Conservation (phyloP, 2,113 vertebrate genomes). For the Orientallactaga bullata region DNA sequence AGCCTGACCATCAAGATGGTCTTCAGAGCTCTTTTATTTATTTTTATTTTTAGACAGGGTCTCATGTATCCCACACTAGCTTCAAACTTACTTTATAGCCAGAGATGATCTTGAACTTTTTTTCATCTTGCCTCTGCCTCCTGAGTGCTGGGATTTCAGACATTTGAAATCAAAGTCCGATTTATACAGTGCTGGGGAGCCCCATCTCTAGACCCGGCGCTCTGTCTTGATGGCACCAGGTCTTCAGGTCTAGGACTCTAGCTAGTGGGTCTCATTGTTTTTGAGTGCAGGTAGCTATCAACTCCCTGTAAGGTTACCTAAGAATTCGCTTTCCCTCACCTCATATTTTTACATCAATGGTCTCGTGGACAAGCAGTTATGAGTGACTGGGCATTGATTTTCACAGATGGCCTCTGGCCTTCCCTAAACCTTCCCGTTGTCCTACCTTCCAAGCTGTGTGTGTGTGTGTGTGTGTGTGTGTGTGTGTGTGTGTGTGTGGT, state of each 20-base stretch:
- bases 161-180: background rate
- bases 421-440: background rate
- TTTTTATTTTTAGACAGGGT: background rate
- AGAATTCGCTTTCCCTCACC: too few species aligned
- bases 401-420: background rate
- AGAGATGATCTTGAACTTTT: background rate
- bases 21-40: background rate
- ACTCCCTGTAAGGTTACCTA: too few species aligned
- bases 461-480: too few species aligned
- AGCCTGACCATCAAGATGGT: background rate
- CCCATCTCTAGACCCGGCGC: background rate
- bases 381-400: background rate
- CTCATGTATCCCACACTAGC: background rate
- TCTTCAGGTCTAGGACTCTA: background rate
- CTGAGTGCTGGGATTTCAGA: background rate
- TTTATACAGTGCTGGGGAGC: background rate
- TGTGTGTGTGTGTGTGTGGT: too few species aligned
- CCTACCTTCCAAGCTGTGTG: fast-evolving
- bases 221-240: background rate
- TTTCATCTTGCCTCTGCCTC: too few species aligned
- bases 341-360: background rate
- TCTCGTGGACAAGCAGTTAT: background rate
- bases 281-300: too few species aligned
- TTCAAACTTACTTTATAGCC: background rate
- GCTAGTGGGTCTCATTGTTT: fast-evolving